Base-by-base conservation (phyloP, 2,888 invertebrate species). In the Meganola albula region DNA sequence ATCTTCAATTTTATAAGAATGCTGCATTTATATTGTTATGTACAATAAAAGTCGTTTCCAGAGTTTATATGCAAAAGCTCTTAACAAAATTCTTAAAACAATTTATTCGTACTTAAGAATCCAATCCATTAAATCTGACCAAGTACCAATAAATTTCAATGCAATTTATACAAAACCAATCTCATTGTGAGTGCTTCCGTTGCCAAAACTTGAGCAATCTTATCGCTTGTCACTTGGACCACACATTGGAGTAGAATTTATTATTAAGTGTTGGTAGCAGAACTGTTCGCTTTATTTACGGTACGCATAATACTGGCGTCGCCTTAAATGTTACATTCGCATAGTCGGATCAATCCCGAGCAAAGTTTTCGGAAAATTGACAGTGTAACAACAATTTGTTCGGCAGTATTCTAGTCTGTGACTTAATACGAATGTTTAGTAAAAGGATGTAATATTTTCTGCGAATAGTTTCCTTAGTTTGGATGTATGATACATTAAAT, bases 261-360 rank as follows among this genome's bases (percentile, higher is more conserved):
- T 58, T 60, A 63, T 62, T 51, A 60, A 64, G 56, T 64, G 58
- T 48, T 58, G 40, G 38, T 37, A 56, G 31, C 52, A 38, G 44
- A 40, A 42, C 29, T 38, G 45, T 42, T 42, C 45, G 44, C 56
- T 44, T 55, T 53, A 53, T 55, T 60, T 52, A 48, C 51, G 51
- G 44, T 34, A 37, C 35, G 37, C 37, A 24, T 41, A 39, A 40
- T 47, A 44, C 47, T 59, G 60, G 58, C 58, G 49, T 26, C 40
- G n/a, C 32, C 50, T 58, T 50, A 54, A 58, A 52, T 57, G 54
- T 59, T 54, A 49, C 48, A 46, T 36, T 49, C 48, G 37, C 39
- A 41, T 42, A 46, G 37, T 49, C 48, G 37, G 40, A 41, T 42
- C 41, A 46, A 50, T 45, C 46, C 30, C 27, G 14, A 35, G 27